Evolutionary conservation across 2,797 vertebrate species (phyloP), one percentile per base, ranked within the genome.

Genomic region (Glyptemys insculpta): DNA sequence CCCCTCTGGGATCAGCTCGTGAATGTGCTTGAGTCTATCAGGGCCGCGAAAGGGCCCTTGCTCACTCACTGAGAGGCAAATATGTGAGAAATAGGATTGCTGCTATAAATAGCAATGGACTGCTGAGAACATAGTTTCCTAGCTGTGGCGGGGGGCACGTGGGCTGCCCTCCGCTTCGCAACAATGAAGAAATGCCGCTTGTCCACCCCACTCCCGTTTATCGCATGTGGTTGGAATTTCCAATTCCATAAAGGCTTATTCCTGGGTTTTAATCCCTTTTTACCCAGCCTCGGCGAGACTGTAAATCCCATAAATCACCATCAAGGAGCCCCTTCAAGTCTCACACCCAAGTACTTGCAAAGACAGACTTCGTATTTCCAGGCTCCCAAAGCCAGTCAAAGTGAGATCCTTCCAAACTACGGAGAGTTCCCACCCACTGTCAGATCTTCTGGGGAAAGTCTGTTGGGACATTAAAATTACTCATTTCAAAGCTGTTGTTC

Each of bases 91-190:
- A 96, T 62, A 91, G 94, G 95, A 96, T 95, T 54, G 81, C 94
- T 91, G 90, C 94, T 95, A 97, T 97, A 97, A 97, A 97, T 97
- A 97, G 97, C 83, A 82, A 59, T 2, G 1, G 91, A 94, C 94
- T 96, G 91, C 85, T 96, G 96, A 96, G 96, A 96, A 97, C 83
- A 52, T 79, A 93, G 94, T 96, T 12, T 96, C 96, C 89, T 92
- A 72, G 34, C 88, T 68, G 92, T 6, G 37, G 94, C 93, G 91
- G 95, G 87, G 53, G 95, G 79, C 15, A 62, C 83, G 90, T 89
- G 92, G 92, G 94, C 94, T 96, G 94, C 94, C 97, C 94, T 95
- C 92, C 8, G 72, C 87, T 95, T 92, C 82, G 92, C 95, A 92
- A 91, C 81, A 3, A 23, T 0, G 62, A 82, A 91, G 96, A 86